Percentiles rank a stretch among this genome's conserved stretches.
Evolutionary conservation across 2,797 vertebrate species (phyloP).

Genomic region (Nyctalus aviator): DNA sequence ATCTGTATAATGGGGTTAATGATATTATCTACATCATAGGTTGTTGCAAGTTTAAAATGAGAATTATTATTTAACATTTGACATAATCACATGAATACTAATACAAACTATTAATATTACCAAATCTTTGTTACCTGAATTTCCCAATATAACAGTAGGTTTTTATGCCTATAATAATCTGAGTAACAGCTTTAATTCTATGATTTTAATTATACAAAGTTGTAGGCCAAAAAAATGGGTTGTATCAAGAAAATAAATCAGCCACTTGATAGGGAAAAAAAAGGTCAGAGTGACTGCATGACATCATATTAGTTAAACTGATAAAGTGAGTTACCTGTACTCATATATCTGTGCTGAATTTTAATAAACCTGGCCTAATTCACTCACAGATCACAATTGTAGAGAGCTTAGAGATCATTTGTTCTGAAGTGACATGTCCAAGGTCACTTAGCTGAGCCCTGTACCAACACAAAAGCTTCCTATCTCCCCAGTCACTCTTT

Average conservation of each 20-base stretch:
- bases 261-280: neutral
- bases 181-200: neutral
- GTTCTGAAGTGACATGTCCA: neutral
- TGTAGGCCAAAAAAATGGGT: neutral
- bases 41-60: conserved; percentile 33
- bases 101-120: conserved; percentile 37
- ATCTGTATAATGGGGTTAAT: neutral
- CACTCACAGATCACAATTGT: neutral
- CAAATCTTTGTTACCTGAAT: conserved; percentile 36
- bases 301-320: neutral
- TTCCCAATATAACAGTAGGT: neutral
- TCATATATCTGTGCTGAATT: neutral
- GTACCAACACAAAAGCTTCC: neutral
- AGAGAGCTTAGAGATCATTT: neutral
- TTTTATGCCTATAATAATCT: conserved; percentile 32
- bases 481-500: conserved; percentile 1
- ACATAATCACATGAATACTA: neutral
- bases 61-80: conserved; percentile 34
- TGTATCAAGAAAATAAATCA: conserved; percentile 48
- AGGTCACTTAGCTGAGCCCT: conserved; percentile 11
- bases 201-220: conserved; percentile 45
- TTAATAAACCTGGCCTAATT: neutral
- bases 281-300: neutral
- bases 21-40: neutral
- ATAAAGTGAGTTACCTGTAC: neutral